Conservation (phyloP, 2,888 invertebrate genomes). For the Andrena minutula region DNA sequence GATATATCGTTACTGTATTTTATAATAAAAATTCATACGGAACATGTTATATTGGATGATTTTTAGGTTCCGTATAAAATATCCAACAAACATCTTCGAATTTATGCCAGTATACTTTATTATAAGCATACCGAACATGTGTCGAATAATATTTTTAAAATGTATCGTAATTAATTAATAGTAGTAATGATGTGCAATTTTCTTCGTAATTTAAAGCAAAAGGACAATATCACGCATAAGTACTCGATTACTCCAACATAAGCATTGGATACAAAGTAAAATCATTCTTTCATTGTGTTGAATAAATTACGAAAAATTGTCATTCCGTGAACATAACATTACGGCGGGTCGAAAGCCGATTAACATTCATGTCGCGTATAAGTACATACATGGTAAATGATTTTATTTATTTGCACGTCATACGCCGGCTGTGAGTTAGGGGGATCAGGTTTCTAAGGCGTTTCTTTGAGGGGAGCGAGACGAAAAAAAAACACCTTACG, state of each 20-base stretch:
- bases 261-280: not conserved
- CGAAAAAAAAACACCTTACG: conserved; percentile 68
- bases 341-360: not conserved
- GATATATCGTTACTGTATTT: conserved; percentile 11
- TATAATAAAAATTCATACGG: conserved; percentile 31
- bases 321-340: not conserved
- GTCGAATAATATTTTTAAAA: not conserved
- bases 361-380: not conserved
- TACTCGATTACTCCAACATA: not conserved
- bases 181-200: not conserved
- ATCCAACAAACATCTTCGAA: not conserved
- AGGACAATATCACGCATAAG: not conserved
- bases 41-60: not conserved
- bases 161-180: not conserved
- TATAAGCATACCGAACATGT: not conserved
- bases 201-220: not conserved
- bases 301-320: not conserved
- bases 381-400: conserved; percentile 22
- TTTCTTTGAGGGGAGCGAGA: conserved; percentile 49
- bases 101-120: not conserved
- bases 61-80: not conserved
- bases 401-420: conserved; percentile 50
- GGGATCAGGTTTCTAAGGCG: conserved; percentile 73
- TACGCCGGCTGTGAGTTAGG: conserved; percentile 63
- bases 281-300: not conserved